Base-by-base conservation (phyloP, 2,797 vertebrate genomes). In the Harpagifer antarcticus region DNA sequence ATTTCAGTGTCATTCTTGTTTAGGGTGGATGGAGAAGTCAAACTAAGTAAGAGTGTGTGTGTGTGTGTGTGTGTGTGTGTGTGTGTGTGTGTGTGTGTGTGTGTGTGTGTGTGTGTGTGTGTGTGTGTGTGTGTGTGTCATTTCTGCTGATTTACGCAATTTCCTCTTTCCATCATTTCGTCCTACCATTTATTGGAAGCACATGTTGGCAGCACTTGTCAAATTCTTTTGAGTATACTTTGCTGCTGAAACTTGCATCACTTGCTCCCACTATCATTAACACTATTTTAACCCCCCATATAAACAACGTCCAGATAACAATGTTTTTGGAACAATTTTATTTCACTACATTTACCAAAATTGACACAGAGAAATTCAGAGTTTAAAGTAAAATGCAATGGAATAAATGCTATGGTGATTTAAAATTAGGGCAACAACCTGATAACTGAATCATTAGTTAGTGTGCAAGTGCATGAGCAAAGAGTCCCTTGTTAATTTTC, bases 1-100 rank as follows among this genome's bases (percentile, higher is more conserved):
- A 84, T 89, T 86, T 89, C 83, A 68, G 82, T 88, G 87, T 90
- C 88, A 87, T 75, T 89, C 82, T 74, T 79, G 69, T 84, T 90
- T 90, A 86, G 63, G 45, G 63, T 78, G 77, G 82, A 84, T 85
- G 82, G 69, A 82, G 57, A 78, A 86, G 56, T 84, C 72, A 69
- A 64, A 79, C 9, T 43, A 11, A 12, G 47, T 58, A 60, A 27
- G 23, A 19, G 31, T 33, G 33, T 33, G 33, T 33, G 33, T 33
- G 33, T 33, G 33, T 33, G 33, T 37, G 33, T 37, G 33, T 37
- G 7, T 37, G 33, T 37, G 33, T 9, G 7, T 9, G 33, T 33
- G 6, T 33, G 33, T 37, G 50, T 53, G 50, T 23, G 15, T 5
- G 31, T 55, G 16, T 17, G 60, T 43, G 19, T 4, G 55, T 40